These are phyloP conservation scores for Decapterus maruadsi DNA, from an alignment of 2,797 vertebrate species.

Conservation along the genomic window DNA sequence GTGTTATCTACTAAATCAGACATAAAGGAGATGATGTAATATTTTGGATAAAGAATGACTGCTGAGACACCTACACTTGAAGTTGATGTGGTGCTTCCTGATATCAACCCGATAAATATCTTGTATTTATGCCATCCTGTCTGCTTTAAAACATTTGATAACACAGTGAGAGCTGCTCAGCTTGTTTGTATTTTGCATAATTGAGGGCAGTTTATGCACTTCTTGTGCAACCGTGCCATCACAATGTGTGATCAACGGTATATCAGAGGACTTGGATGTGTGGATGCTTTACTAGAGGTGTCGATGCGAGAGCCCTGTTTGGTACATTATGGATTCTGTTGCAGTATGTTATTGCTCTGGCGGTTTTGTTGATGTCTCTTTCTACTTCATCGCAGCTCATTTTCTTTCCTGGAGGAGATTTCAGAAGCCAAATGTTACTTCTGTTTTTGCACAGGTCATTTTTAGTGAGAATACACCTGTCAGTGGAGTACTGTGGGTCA, in stretches of 20 bases:
- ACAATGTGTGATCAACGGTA: slow-evolving; percentile 37
- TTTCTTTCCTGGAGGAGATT: background rate
- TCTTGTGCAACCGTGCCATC: slow-evolving; percentile 1
- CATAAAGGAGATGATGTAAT: background rate
- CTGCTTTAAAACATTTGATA: slow-evolving; percentile 20
- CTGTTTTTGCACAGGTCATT: slow-evolving; percentile 16
- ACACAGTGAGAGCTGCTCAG: background rate
- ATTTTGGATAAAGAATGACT: background rate
- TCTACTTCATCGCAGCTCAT: background rate
- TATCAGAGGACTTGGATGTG: slow-evolving; percentile 28
- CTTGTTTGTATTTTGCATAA: slow-evolving; percentile 8
- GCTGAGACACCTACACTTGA: background rate
- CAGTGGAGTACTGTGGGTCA: slow-evolving; percentile 20
- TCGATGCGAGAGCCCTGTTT: slow-evolving; percentile 7
- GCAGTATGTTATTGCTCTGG: slow-evolving; percentile 16
- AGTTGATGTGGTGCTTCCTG: slow-evolving; percentile 5
- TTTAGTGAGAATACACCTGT: slow-evolving; percentile 21
- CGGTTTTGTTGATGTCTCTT: background rate
- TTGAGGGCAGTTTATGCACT: slow-evolving; percentile 8
- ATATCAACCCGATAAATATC: background rate
- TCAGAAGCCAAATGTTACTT: background rate
- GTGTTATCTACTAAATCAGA: background rate
- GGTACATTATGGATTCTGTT: slow-evolving; percentile 18
- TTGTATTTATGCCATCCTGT: background rate
- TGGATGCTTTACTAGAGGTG: slow-evolving; percentile 15